Conservation (phyloP, 2,888 invertebrate species). For the Acleris literana region DNA sequence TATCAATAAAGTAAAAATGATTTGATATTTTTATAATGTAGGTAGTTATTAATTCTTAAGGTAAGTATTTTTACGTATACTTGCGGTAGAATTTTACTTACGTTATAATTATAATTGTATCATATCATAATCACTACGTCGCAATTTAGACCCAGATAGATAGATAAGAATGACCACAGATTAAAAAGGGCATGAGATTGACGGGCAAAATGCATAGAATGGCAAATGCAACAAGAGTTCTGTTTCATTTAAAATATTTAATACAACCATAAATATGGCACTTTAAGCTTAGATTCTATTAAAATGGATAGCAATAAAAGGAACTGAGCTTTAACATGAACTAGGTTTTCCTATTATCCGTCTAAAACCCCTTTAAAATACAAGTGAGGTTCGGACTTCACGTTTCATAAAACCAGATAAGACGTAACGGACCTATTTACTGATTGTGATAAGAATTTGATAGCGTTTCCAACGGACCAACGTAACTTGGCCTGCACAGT, state of each 20-base stretch:
- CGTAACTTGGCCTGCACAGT: not conserved
- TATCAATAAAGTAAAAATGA: not conserved
- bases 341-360: not conserved
- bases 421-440: conserved; percentile 9
- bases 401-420: conserved; percentile 29
- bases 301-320: too few species aligned
- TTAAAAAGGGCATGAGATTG: too few species aligned
- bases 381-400: conserved; percentile 12
- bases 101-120: not conserved
- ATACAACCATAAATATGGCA: too few species aligned
- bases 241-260: too few species aligned
- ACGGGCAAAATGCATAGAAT: too few species aligned
- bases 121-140: not conserved
- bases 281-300: too few species aligned
- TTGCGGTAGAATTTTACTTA: conserved; percentile 1
- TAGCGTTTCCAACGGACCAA: conserved; percentile 8
- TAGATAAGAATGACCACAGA: not conserved
- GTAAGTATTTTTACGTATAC: not conserved
- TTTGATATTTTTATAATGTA: conserved; percentile 3
- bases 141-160: not conserved
- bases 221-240: too few species aligned
- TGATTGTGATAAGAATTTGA: conserved; percentile 26
- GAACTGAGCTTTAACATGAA: too few species aligned
- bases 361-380: conserved; percentile 4
- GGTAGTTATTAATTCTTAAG: not conserved